Evolutionary conservation across 53 echinoderm and acorn worm genomes (phyloP).

Genomic region (Temnopleurus reevesii): DNA sequence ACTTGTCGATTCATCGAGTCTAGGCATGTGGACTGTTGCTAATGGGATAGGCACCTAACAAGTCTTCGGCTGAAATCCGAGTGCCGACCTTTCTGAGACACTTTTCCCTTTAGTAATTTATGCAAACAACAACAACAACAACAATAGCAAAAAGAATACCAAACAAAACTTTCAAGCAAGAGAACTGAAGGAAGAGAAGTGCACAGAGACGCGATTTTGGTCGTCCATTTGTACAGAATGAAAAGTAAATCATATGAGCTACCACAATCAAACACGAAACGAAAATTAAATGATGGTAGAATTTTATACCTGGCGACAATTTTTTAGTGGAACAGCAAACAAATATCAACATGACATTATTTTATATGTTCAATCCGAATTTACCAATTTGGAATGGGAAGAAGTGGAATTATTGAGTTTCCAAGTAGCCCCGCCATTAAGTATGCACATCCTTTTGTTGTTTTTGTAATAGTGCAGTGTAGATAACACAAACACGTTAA

Average conservation of each 20-base stretch:
- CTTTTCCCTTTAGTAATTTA: background rate
- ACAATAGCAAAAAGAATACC: too few relatives aligned
- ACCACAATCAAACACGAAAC: too few relatives aligned
- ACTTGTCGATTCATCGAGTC: background rate
- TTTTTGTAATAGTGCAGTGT: background rate
- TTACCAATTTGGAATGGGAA: background rate
- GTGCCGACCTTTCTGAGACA: background rate
- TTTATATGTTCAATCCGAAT: background rate
- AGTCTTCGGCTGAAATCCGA: background rate
- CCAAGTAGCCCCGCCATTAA: slow-evolving; percentile 12
- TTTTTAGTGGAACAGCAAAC: too few relatives aligned
- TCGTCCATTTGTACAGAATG: too few relatives aligned
- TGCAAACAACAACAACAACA: too few relatives aligned
- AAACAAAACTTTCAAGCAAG: too few relatives aligned
- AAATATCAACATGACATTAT: too few relatives aligned
- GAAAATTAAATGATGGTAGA: too few relatives aligned
- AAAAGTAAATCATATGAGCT: too few relatives aligned
- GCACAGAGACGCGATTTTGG: too few relatives aligned
- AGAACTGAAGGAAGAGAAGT: too few relatives aligned
- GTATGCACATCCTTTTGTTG: slow-evolving; percentile 20
- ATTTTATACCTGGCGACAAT: too few relatives aligned
- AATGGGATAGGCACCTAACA: slow-evolving; percentile 1
- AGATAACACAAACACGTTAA: background rate
- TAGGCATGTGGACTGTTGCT: background rate
- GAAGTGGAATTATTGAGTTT: background rate